These are phyloP conservation scores for Dimorphilus gyrociliatus DNA, from an alignment of 2,888 invertebrate species.

Conservation along the genomic window DNA sequence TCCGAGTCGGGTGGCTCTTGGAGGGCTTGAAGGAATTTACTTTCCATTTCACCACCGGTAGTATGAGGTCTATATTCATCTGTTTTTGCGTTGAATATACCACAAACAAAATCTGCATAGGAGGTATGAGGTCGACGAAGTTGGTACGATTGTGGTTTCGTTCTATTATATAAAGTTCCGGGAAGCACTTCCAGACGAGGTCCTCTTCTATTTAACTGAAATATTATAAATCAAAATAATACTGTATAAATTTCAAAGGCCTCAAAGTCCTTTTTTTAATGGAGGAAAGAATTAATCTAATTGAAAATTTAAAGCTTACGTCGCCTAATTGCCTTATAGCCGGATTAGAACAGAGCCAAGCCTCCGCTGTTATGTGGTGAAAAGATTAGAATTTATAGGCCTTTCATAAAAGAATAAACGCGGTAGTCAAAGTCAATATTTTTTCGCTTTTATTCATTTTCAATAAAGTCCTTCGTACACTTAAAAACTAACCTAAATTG, in stretches of 20 bases:
- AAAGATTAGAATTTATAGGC: too few species aligned
- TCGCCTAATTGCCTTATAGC: slow-evolving; percentile 5
- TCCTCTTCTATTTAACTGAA: slow-evolving; percentile 1
- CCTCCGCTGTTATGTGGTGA: too few species aligned
- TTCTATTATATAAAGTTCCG: not conserved
- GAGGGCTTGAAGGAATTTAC: too few species aligned
- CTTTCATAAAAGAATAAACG: too few species aligned
- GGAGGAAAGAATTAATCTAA: too few species aligned
- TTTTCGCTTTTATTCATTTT: too few species aligned
- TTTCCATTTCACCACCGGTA: not conserved
- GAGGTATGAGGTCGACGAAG: slow-evolving; percentile 5
- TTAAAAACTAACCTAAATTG: too few species aligned
- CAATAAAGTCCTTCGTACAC: too few species aligned
- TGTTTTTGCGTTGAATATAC: slow-evolving; percentile 3
- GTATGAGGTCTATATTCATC: slow-evolving; percentile 4
- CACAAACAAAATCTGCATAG: slow-evolving; percentile 2
- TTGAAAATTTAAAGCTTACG: too few species aligned
- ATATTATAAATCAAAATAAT: not conserved
- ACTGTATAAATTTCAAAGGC: not conserved
- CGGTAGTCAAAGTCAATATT: too few species aligned
- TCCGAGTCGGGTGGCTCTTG: too few species aligned
- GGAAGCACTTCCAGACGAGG: not conserved
- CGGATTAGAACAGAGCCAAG: slow-evolving; percentile 5
- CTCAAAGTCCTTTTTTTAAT: not conserved
- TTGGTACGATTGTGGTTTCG: not conserved